Base-by-base conservation (phyloP, 2,797 vertebrate genomes). In the Rhabdomys pumilio region DNA sequence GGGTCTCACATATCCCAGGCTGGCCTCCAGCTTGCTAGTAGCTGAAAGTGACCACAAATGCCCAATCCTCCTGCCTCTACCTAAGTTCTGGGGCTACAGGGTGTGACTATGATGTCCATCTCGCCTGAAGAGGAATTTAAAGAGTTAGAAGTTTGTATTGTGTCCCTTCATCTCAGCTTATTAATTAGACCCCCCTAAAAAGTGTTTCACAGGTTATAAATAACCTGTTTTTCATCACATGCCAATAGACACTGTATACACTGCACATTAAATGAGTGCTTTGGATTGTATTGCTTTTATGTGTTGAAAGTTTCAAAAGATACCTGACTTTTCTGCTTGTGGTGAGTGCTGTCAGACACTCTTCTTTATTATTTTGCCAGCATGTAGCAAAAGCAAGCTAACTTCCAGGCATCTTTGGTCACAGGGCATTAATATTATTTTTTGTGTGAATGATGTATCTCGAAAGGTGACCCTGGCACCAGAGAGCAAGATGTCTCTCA, bases 221-320 rank as follows among this genome's bases (percentile, higher is more conserved):
- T 75, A 88, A 50, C 10, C 44, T 44, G 83, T 47, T 77, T 34
- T 81, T 89, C 86, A 67, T 15, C 41, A 44, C 47, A 72, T 53
- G 72, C 29, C 63, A 76, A 67, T 31, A 72, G 12, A 88, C 29
- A 38, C 29, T 77, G 55, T 57, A 55, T n/a, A 29, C 9, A 80
- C 34, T 29, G 44, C 19, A 73, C 2, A 1, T 15, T 38, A 79
- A 79, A 88, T n/a, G 69, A 3, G 34, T 1, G 81, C 5, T 67
- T 86, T 76, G 17, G 19, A 83, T 91, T 79, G 77, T 47, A 93
- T 76, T 80, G 50, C 53, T 53, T 95, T 95, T 81, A 89, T 22
- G 80, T 41, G 80, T 22, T 84, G n/a, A 92, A 13, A 87, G 53
- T 50, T 90, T 83, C 85, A 44, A 92, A 91, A 89, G 87, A 87